Conservation (phyloP, 2,113 vertebrate species). For the Colinus virginianus region DNA sequence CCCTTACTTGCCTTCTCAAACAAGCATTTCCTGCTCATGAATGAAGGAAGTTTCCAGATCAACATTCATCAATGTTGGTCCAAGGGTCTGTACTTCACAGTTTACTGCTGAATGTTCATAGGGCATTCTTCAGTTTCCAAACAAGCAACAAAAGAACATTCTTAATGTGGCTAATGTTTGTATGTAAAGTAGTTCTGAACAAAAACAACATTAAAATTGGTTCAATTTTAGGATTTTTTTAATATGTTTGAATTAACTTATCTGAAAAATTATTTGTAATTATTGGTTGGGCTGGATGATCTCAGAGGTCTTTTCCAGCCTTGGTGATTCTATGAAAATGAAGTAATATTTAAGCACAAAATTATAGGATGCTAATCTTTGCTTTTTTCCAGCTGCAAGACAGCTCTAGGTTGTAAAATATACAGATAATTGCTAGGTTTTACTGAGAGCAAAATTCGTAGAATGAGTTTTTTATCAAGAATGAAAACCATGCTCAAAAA, state of each 20-base stretch:
- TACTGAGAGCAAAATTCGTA: neutral
- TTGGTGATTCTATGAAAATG: neutral
- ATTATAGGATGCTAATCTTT: neutral
- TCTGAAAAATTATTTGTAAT: neutral
- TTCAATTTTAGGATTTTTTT: neutral
- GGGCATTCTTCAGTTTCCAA: neutral
- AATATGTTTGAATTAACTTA: conserved; percentile 48
- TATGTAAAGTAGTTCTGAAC: conserved; percentile 42
- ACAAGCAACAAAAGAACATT: conserved; percentile 5
- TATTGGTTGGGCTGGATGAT: too few species aligned
- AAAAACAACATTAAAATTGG: conserved; percentile 32
- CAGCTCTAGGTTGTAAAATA: conserved; percentile 7
- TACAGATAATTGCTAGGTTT: neutral
- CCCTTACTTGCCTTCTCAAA: conserved; percentile 41
- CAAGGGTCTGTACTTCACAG: conserved; percentile 29
- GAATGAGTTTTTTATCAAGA: neutral
- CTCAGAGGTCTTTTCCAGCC: too few species aligned
- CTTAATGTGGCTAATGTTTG: conserved; percentile 1
- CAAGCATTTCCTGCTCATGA: conserved; percentile 28
- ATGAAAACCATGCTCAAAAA: neutral
- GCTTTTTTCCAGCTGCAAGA: neutral
- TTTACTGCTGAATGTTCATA: conserved; percentile 22
- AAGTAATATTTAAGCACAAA: conserved; percentile 39
- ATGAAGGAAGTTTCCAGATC: conserved; percentile 44
- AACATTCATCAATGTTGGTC: neutral